Base-by-base conservation (phyloP, 2,888 invertebrate species). In the Lycaena phlaeas region DNA sequence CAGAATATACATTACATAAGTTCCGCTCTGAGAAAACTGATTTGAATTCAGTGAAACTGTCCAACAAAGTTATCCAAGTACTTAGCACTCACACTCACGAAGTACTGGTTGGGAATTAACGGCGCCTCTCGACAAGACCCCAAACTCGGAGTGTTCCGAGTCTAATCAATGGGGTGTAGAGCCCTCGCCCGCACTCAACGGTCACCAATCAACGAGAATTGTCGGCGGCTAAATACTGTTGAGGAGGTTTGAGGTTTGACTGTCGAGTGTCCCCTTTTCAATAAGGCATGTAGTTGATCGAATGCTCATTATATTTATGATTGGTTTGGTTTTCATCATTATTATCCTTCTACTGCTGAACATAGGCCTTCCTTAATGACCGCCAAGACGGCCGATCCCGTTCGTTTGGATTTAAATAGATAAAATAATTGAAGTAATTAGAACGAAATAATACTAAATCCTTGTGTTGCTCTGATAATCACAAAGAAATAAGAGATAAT, bases 91-190 rank as follows among this genome's bases (percentile, higher is more conserved):
- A 22, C 34, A 31, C 18, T 31, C 18, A 18, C 9, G 22, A 9
- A 22, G 22, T 22, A 22, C 18, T 22, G 22, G 34, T 22, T 22
- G 22, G 31, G 31, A 31, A 18, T 34, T 18, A 11, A 34, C 22
- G 11, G 4, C 17, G 9, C 12, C 9, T 2, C 17, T 18, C 31
- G 6, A 2, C 22, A n/a, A n/a, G n/a, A 9, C 22, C 9, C 9
- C 22, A 9, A 22, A 22, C 18, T n/a, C 22, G 2, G 12, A 34
- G 34, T 34, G 12, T 12, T 31, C 12, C 11, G 31, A 18, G 34
- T 22, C 17, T 34, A 22, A 34, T 22, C 34, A 34, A 34, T 34
- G 34, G 22, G 34, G 7, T 11, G 34, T 34, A 6, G 28, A 29
- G 34, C 18, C 34, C 11, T 34, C 22, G 22, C 34, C 7, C 12